phyloP scores from a whole-genome alignment of 2,797 vertebrate genomes.

The Schizopygopsis pylzovi region DNA sequence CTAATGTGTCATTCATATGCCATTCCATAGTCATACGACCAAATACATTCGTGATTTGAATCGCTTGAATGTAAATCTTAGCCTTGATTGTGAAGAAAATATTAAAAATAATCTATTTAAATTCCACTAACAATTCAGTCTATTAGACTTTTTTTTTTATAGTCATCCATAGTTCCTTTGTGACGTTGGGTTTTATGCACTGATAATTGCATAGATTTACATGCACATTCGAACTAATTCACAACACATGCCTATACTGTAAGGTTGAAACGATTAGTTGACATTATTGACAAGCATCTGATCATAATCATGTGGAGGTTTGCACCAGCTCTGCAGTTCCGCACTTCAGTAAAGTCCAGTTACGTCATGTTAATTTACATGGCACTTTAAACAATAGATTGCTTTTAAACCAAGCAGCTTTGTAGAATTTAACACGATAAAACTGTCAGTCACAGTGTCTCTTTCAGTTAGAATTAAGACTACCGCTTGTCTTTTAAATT shows the following conservation, averaged over 20 bases:
- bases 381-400: not conserved
- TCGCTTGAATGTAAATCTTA: not conserved
- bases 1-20: not conserved
- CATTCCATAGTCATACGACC: not conserved
- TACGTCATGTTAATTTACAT: not conserved
- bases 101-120: not conserved
- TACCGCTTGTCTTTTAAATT: not conserved
- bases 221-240: too few relatives aligned
- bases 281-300: not conserved
- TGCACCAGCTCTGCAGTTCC: not conserved
- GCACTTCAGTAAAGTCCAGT: not conserved
- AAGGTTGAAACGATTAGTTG: not conserved
- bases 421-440: not conserved
- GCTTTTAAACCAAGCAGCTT: not conserved
- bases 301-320: not conserved
- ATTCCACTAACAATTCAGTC: not conserved
- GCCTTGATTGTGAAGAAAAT: not conserved
- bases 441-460: not conserved
- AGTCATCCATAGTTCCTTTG: not conserved
- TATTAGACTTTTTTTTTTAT: not conserved
- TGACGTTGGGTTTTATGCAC: not conserved
- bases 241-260: too few relatives aligned
- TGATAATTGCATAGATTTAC: too few relatives aligned
- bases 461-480: not conserved
- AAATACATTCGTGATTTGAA: not conserved